phyloP scores from a whole-genome alignment of 2,797 vertebrate genomes.

The Erithacus rubecula region DNA sequence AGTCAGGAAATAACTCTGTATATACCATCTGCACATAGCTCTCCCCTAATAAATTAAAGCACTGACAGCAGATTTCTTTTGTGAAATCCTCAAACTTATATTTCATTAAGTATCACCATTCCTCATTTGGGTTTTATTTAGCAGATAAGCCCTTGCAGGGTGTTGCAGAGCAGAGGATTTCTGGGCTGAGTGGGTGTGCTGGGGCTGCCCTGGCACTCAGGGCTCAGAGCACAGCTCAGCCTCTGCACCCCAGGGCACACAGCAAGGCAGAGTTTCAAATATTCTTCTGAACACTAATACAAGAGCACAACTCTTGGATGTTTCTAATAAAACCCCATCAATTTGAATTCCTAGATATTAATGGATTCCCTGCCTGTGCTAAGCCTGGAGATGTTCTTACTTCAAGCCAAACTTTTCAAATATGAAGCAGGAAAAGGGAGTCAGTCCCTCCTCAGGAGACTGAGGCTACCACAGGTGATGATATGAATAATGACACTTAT shows the following conservation, averaged over 20 bases:
- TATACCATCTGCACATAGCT: constrained; percentile 57
- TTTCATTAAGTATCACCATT: constrained; percentile 45
- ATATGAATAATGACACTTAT: constrained; percentile 59
- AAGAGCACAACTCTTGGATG: not conserved
- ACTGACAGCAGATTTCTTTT: constrained; percentile 30
- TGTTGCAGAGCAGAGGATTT: not conserved
- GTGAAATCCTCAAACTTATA: constrained; percentile 50
- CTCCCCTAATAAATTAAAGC: constrained; percentile 38
- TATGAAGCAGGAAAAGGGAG: not conserved
- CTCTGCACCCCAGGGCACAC: not conserved
- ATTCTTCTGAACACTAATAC: not conserved
- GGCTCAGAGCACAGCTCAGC: not conserved
- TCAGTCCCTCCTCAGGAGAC: not conserved
- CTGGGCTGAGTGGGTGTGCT: not conserved
- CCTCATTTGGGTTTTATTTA: constrained; percentile 47
- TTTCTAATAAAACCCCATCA: not conserved
- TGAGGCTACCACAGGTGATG: constrained; percentile 31
- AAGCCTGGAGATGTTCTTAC: not conserved
- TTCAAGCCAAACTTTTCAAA: constrained; percentile 2
- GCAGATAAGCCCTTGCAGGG: constrained; percentile 2
- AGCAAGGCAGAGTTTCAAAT: not conserved
- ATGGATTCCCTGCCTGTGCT: not conserved
- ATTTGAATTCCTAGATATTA: not conserved
- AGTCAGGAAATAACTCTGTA: constrained; percentile 64
- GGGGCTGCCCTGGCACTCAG: not conserved